Conservation (phyloP, 2,888 invertebrate genomes). For the Blastobasis lacticolella region DNA sequence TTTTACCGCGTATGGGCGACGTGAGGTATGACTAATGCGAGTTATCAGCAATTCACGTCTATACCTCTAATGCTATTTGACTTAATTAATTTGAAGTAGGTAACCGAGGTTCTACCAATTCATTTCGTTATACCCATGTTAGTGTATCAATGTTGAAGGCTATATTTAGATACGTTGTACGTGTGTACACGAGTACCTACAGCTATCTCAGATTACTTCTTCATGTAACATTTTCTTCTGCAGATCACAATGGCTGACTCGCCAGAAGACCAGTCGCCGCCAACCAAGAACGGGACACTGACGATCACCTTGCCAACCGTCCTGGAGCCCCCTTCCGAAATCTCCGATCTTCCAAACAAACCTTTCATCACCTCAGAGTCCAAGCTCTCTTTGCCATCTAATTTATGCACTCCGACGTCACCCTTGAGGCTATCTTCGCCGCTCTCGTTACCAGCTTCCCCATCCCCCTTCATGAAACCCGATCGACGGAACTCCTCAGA, state of each 20-base stretch:
- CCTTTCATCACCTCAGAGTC: constrained; percentile 50
- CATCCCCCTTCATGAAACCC: constrained; percentile 43
- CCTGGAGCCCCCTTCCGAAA: constrained; percentile 44
- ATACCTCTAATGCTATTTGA: too few relatives aligned
- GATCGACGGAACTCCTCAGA: constrained; percentile 13
- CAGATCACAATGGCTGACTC: constrained; percentile 53
- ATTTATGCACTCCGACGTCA: constrained; percentile 55
- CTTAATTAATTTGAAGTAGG: too few relatives aligned
- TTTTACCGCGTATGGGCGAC: too few relatives aligned
- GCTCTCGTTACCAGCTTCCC: constrained; percentile 50
- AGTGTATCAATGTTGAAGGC: too few relatives aligned
- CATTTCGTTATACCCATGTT: too few relatives aligned
- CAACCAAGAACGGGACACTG: constrained; percentile 34
- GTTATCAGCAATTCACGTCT: too few relatives aligned
- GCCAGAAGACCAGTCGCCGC: constrained; percentile 27
- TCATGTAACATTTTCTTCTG: constrained; percentile 21
- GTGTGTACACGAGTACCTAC: too few relatives aligned
- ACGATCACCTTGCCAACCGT: constrained; percentile 55
- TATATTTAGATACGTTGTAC: too few relatives aligned
- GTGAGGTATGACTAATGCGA: too few relatives aligned
- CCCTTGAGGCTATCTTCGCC: constrained; percentile 53
- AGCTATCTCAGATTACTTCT: too few relatives aligned
- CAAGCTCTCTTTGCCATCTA: constrained; percentile 54
- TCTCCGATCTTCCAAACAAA: constrained; percentile 28
- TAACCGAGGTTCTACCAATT: too few relatives aligned